Percentiles rank a stretch among this genome's conserved stretches.
phyloP scores from a whole-genome alignment of 2,113 vertebrate genomes.

The Chauna torquata region DNA sequence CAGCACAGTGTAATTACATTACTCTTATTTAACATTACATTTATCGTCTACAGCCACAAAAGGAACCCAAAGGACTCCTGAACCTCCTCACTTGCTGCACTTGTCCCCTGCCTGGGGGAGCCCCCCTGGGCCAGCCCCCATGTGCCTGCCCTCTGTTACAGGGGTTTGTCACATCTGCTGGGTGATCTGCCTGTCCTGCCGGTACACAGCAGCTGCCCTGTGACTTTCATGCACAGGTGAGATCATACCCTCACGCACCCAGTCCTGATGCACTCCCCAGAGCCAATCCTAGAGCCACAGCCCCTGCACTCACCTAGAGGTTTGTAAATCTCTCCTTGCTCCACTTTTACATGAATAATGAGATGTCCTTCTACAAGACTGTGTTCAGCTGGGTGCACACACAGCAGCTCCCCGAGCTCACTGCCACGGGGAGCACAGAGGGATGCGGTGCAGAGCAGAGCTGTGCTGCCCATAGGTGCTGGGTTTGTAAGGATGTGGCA shows the following conservation, averaged over 20 bases:
- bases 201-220: rapidly evolving
- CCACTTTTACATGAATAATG: neutral
- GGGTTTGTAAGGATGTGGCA: neutral
- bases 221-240: neutral
- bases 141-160: rapidly evolving
- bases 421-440: rapidly evolving
- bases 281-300: neutral
- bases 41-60: neutral
- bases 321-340: neutral
- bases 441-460: neutral
- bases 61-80: neutral
- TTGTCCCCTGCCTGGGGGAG: neutral
- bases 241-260: neutral
- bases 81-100: neutral
- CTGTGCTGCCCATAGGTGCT: neutral
- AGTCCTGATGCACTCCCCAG: neutral
- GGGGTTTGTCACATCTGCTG: neutral
- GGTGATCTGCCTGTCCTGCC: rapidly evolving
- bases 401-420: neutral
- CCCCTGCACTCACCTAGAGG: rapidly evolving
- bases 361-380: neutral
- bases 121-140: neutral
- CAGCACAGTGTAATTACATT: neutral
- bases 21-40: neutral
- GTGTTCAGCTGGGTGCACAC: neutral